Conservation (phyloP, 1,140 invertebrate species). For the Drosophila nannoptera region DNA sequence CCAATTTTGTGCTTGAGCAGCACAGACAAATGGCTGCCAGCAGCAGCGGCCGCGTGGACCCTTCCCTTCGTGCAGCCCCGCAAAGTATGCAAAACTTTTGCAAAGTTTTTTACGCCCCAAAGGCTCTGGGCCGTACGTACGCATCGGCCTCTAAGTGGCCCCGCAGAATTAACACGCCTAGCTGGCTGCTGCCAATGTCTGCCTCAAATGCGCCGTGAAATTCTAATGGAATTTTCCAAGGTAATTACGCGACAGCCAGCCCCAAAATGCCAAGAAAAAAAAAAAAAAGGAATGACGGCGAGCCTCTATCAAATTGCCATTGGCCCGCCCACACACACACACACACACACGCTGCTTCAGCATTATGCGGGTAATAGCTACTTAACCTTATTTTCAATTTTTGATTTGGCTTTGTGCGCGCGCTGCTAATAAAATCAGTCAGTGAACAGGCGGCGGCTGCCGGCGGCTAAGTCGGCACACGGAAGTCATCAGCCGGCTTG, state of each 20-base stretch:
- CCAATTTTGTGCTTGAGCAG: slow-evolving; percentile 53
- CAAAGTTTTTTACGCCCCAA: slow-evolving; percentile 58
- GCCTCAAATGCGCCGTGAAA: slow-evolving; percentile 72
- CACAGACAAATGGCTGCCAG: slow-evolving; percentile 43
- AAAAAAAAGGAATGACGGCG: slow-evolving; percentile 16
- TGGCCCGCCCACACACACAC: slow-evolving; percentile 24
- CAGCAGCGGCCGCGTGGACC: not conserved
- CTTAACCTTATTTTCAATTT: slow-evolving; percentile 78
- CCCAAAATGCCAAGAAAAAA: not conserved
- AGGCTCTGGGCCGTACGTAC: slow-evolving; percentile 32
- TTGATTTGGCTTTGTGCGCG: slow-evolving; percentile 61
- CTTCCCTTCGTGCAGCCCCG: slow-evolving; percentile 2
- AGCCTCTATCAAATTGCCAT: slow-evolving; percentile 70
- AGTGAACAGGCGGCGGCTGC: slow-evolving; percentile 8
- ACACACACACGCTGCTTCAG: not conserved
- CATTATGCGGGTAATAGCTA: slow-evolving; percentile 70
- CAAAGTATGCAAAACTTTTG: slow-evolving; percentile 73
- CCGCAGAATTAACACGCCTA: slow-evolving; percentile 45
- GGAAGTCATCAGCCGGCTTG: slow-evolving; percentile 75
- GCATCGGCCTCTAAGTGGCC: slow-evolving; percentile 4
- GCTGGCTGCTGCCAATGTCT: slow-evolving; percentile 22
- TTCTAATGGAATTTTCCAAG: slow-evolving; percentile 73
- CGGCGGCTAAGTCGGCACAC: slow-evolving; percentile 51
- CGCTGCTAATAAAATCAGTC: slow-evolving; percentile 35
- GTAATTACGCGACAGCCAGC: slow-evolving; percentile 56